Percentiles rank a stretch among this genome's conserved stretches.
phyloP scores from a whole-genome alignment of 2,888 invertebrate species.

The Argyra leucocephala region DNA sequence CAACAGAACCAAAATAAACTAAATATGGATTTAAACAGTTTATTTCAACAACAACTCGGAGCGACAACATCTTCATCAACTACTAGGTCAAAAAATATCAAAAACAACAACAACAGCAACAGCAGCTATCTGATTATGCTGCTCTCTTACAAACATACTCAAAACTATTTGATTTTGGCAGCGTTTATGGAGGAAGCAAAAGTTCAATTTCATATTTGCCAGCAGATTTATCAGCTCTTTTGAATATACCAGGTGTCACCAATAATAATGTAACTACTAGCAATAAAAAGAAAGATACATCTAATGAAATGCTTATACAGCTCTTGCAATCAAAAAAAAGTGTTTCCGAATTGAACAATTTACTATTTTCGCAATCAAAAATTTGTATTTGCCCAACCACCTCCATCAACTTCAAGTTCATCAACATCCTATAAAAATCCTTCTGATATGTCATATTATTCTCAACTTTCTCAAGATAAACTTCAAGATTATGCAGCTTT shows the following conservation, averaged over 20 bases:
- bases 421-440: slow-evolving; percentile 26
- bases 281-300: slow-evolving; percentile 16
- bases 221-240: slow-evolving; percentile 36
- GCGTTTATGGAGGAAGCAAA: slow-evolving; percentile 33
- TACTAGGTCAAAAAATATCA: slow-evolving; percentile 25
- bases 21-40: slow-evolving; percentile 29
- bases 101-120: slow-evolving; percentile 27
- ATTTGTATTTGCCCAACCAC: slow-evolving; percentile 37
- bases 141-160: slow-evolving; percentile 40
- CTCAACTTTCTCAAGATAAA: slow-evolving; percentile 43
- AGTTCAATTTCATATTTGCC: slow-evolving; percentile 29
- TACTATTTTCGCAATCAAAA: slow-evolving; percentile 40
- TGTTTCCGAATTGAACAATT: slow-evolving; percentile 35
- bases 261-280: slow-evolving; percentile 13
- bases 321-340: slow-evolving; percentile 39
- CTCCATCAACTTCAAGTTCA: slow-evolving; percentile 28
- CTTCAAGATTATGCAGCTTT: slow-evolving; percentile 45
- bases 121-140: slow-evolving; percentile 33
- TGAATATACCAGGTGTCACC: slow-evolving; percentile 31
- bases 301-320: slow-evolving; percentile 39
- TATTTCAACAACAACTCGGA: slow-evolving; percentile 27
- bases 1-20: slow-evolving; percentile 41
- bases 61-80: slow-evolving; percentile 18
- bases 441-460: slow-evolving; percentile 37
- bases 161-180: slow-evolving; percentile 39